Conservation (phyloP, 2,888 invertebrate genomes). For the Epinotia brunnichana region DNA sequence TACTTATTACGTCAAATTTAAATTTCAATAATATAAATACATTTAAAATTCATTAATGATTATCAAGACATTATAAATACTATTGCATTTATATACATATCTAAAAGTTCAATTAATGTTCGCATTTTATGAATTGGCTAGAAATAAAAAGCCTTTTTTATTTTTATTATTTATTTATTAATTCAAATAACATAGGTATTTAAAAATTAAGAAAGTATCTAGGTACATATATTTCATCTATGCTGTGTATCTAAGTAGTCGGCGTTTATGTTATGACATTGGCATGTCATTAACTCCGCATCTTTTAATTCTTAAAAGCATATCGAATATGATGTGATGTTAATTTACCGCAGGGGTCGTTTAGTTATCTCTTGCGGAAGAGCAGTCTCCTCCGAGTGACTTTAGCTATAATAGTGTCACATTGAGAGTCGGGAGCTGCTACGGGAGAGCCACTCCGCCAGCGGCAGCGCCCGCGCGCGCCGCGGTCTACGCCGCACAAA, state of each 20-base stretch:
- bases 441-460: conserved; percentile 4
- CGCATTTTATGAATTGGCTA: too few relatives aligned
- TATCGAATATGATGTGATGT: neutral
- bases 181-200: too few relatives aligned
- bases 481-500: conserved; percentile 37
- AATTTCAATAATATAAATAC: too few relatives aligned
- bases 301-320: neutral
- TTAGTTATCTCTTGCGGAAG: conserved; percentile 49
- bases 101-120: too few relatives aligned
- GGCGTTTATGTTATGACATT: neutral
- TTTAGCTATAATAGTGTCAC: conserved; percentile 57
- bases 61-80: too few relatives aligned
- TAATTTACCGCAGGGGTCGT: conserved; percentile 31
- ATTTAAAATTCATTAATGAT: too few relatives aligned
- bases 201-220: too few relatives aligned
- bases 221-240: too few relatives aligned
- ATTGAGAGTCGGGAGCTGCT: conserved; percentile 45
- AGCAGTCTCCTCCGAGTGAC: conserved; percentile 58
- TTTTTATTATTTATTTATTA: too few relatives aligned
- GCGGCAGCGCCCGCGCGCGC: conserved; percentile 16
- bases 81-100: too few relatives aligned
- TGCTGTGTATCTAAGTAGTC: neutral
- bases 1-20: too few relatives aligned
- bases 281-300: neutral
- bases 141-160: too few relatives aligned